Evolutionary conservation across 1,140 invertebrate species (phyloP).

Genomic region (Venturia canescens): DNA sequence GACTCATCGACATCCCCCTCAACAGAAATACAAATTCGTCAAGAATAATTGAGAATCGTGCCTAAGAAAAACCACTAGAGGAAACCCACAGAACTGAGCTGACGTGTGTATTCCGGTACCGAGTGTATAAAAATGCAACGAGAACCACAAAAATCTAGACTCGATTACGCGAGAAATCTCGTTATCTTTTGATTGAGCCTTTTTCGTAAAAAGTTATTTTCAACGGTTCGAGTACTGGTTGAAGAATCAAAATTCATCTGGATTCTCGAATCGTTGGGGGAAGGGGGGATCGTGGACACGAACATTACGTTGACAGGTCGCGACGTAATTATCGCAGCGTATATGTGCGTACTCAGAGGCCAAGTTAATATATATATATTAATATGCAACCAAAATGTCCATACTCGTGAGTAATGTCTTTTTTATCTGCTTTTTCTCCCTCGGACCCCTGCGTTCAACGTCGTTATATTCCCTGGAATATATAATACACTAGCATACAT

Average conservation of each 20-base stretch:
- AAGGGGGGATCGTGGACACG: constrained; percentile 26
- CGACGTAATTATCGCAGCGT: constrained; percentile 59
- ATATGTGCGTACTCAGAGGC: neutral
- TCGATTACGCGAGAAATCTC: neutral
- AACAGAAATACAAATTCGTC: neutral
- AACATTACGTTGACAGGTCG: constrained; percentile 42
- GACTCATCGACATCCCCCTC: constrained; percentile 21
- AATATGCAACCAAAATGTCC: neutral
- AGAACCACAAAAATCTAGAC: too few species aligned
- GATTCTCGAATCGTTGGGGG: neutral
- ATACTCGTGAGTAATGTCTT: constrained; percentile 68
- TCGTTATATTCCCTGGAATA: constrained; percentile 59
- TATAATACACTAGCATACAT: constrained; percentile 51
- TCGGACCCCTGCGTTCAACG: constrained; percentile 41
- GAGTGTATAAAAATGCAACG: too few species aligned
- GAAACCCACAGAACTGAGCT: neutral
- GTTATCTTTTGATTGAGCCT: neutral
- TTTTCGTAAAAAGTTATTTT: neutral
- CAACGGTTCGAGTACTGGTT: neutral
- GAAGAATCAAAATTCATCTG: too few species aligned
- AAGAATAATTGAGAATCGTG: neutral
- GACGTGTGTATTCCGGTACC: neutral
- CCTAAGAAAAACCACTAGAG: neutral
- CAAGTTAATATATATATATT: neutral
- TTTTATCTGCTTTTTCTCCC: constrained; percentile 64